Conservation (phyloP, 2,888 invertebrate genomes). For the Microctonus brassicae region DNA sequence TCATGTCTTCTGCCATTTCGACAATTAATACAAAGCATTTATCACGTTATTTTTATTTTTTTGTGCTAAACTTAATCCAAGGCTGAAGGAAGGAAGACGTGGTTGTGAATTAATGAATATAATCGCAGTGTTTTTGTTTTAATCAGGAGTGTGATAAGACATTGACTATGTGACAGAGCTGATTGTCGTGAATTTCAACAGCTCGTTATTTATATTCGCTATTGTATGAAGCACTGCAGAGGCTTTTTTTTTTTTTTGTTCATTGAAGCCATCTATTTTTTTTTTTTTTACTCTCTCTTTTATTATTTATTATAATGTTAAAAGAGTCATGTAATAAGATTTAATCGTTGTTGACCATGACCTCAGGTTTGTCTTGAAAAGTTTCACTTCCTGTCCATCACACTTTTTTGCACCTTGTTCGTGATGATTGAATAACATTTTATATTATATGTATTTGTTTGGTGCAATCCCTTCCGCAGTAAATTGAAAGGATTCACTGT, state of each 20-base stretch:
- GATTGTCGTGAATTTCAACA: not conserved
- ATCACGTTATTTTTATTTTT: no score
- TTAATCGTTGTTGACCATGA: slow-evolving; percentile 23
- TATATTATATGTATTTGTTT: not conserved
- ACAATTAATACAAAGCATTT: slow-evolving; percentile 37
- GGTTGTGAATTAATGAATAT: not conserved
- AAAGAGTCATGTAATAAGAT: slow-evolving; percentile 1
- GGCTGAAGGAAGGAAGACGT: slow-evolving; percentile 13
- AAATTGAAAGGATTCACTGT: not conserved
- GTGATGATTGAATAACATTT: not conserved
- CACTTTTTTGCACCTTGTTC: not conserved
- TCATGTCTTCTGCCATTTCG: slow-evolving; percentile 47
- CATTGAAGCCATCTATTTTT: slow-evolving; percentile 11
- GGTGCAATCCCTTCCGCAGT: not conserved
- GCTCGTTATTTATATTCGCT: slow-evolving; percentile 14
- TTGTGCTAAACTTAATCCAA: not conserved
- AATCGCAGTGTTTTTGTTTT: no score
- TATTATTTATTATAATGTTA: not conserved
- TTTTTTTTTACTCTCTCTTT: not conserved
- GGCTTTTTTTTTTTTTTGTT: not conserved
- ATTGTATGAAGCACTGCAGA: slow-evolving; percentile 9
- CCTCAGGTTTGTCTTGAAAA: not conserved
- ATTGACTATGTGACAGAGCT: not conserved
- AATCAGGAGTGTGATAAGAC: no score
- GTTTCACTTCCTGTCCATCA: slow-evolving; percentile 3